Base-by-base conservation (phyloP, 2,888 invertebrate species). In the Thera britannica region DNA sequence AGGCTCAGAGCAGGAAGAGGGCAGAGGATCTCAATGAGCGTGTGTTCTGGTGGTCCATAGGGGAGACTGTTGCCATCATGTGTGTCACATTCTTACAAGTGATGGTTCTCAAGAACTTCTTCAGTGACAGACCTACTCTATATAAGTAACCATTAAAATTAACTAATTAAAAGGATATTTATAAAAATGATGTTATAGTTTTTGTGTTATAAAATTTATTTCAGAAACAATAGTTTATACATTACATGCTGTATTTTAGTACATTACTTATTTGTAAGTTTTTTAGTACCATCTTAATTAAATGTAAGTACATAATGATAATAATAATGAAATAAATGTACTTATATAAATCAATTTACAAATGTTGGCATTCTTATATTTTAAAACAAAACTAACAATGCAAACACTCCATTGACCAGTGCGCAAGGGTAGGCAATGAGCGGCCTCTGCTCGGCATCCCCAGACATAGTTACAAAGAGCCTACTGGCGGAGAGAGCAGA, bases 1-100 rank as follows among this genome's bases (percentile, higher is more conserved):
- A 99, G 92, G 97, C 99, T 2, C 98, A 99, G 87, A 97, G 98
- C 61, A 96, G 99, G 62, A 98, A 98, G 83, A 95, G 99, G 68
- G 99, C 99, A 0, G 99, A 99, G 91, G 98, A 99, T 85, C 94
- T 99, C 64, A 99, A 99, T 81, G 98, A 98, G 85, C 95, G 98
- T 79, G 99, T 99, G 7, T 95, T 98, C 83, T 96, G 96, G 94
- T 99, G 99, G 99, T 98, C 99, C 0, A 92, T 98, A 55, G 95
- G 97, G 75, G 98, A 99, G 89, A 97, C 98, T 9, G 80, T 96
- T 3, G 96, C 97, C 49, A 96, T 99, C 75, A 92, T 99, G 12
- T 84, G 97, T 66, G 97, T 98, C 58, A 97, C 97, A n/a, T 94
- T 99, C 62, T 96, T 96, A 41, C 99, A 99, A 94, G 98, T 99